These are phyloP conservation scores for Pristionchus fissidentatus DNA, from an alignment of 2,888 invertebrate genomes.

Conservation along the genomic window DNA sequence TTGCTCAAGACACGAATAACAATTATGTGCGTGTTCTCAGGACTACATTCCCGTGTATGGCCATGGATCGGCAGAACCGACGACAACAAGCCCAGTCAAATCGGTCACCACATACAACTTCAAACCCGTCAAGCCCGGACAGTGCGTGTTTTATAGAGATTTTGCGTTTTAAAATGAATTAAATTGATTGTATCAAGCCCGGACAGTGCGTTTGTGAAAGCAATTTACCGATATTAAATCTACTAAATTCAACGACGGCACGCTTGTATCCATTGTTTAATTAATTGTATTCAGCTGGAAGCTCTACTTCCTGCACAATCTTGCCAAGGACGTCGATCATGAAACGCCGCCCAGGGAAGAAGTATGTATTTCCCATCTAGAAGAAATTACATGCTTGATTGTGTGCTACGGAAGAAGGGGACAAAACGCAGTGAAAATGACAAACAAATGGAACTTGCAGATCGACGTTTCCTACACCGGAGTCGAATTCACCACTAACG, in stretches of 20 bases:
- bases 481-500: conserved; percentile 48
- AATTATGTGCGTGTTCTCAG: not conserved
- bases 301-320: conserved; percentile 64
- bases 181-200: too few species aligned
- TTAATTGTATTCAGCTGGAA: conserved; percentile 59
- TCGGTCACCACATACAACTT: conserved; percentile 48
- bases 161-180: too few species aligned
- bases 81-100: not conserved
- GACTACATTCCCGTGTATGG: conserved; percentile 14
- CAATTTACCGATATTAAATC: too few species aligned
- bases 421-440: not conserved
- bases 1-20: not conserved
- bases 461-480: conserved; percentile 41
- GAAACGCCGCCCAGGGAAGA: conserved; percentile 54
- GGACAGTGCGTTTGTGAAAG: conserved; percentile 58
- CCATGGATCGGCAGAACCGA: not conserved
- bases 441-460: not conserved
- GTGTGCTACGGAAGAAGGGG: too few species aligned
- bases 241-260: not conserved
- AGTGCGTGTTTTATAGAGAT: conserved; percentile 50
- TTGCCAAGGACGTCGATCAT: conserved; percentile 62
- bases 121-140: conserved; percentile 70
- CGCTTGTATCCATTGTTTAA: not conserved
- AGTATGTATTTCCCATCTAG: not conserved
- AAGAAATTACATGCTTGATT: not conserved